Conservation (phyloP, 2,888 invertebrate genomes). For the Entomobrya proxima region DNA sequence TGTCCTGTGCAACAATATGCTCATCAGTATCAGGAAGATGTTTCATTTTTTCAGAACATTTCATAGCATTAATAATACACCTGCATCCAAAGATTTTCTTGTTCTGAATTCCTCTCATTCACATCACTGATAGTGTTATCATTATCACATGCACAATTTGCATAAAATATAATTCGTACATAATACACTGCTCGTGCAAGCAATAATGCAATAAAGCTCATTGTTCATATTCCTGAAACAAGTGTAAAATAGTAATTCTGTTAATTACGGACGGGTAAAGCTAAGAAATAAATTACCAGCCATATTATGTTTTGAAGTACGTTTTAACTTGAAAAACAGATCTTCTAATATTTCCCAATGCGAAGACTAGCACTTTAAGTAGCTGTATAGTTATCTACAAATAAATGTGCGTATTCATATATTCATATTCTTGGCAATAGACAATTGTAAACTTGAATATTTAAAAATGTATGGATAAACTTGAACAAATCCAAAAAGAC, state of each 20-base stretch:
- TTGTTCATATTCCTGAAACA: conserved; percentile 10
- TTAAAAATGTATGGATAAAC: no score
- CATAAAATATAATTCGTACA: neutral
- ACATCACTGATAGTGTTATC: neutral
- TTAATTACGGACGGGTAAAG: no score
- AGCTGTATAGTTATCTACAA: no score
- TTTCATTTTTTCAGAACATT: neutral
- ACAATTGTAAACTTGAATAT: no score
- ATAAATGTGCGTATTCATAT: no score
- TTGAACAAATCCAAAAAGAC: no score
- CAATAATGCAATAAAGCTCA: neutral
- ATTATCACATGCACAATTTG: neutral
- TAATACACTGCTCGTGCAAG: neutral
- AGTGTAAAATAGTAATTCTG: neutral
- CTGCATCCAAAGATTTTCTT: conserved; percentile 22
- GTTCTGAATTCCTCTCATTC: neutral
- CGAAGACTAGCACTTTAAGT: no score
- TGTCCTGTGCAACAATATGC: conserved; percentile 11
- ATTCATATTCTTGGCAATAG: no score
- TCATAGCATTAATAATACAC: neutral
- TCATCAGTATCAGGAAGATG: neutral
- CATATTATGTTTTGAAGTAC: no score
- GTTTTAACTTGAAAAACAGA: no score
- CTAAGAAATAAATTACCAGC: no score
- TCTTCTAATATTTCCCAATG: no score